Conservation (phyloP, 2,888 invertebrate species). For the Spicauda simplicius region DNA sequence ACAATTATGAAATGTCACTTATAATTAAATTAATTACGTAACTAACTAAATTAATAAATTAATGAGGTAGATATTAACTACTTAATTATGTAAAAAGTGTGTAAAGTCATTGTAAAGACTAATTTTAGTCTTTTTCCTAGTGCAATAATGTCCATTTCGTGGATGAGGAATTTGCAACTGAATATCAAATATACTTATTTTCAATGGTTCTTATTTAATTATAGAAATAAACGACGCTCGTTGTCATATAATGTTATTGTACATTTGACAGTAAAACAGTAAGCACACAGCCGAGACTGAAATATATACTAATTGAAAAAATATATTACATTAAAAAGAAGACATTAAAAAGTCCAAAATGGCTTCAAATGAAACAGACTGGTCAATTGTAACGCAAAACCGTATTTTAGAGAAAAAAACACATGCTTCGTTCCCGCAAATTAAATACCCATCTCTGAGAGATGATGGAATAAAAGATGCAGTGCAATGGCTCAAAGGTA, state of each 20-base stretch:
- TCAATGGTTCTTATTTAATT: slow-evolving; percentile 1
- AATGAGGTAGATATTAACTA: no score
- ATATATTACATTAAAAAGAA: no score
- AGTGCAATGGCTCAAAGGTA: slow-evolving; percentile 87
- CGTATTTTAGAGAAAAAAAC: slow-evolving; percentile 60
- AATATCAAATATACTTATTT: slow-evolving; percentile 3
- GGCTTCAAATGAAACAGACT: slow-evolving; percentile 56
- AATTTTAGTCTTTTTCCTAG: background rate
- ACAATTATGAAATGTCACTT: no score
- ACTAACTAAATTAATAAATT: no score
- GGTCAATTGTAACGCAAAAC: slow-evolving; percentile 56
- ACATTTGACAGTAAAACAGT: background rate
- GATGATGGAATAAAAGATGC: slow-evolving; percentile 64
- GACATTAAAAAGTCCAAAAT: slow-evolving; percentile 42
- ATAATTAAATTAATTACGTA: no score
- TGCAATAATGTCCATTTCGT: background rate
- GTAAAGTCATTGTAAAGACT: no score
- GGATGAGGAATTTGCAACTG: background rate
- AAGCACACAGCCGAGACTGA: no score
- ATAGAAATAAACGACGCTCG: background rate
- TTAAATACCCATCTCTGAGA: slow-evolving; percentile 78
- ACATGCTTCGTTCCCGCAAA: slow-evolving; percentile 75
- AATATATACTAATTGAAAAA: no score
- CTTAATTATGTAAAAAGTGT: no score
- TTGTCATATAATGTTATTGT: background rate